These are phyloP conservation scores for Heliconius congener DNA, from an alignment of 1,140 invertebrate genomes.

Conservation along the genomic window DNA sequence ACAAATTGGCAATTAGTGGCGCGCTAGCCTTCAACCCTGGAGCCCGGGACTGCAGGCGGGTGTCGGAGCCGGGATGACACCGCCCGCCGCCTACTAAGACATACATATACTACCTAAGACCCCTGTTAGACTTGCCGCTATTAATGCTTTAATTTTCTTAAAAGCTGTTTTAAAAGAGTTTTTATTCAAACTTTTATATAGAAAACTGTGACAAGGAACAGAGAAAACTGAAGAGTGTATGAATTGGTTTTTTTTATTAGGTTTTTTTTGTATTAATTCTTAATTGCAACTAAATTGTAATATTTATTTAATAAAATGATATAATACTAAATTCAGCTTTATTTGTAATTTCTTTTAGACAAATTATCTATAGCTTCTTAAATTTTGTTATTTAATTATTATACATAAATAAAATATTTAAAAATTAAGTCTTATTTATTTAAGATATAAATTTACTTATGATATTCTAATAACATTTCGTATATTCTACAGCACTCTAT, in stretches of 20 bases:
- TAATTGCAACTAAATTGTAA: background rate
- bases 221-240: constrained; percentile 45
- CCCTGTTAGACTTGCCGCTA: constrained; percentile 54
- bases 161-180: constrained; percentile 78
- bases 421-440: background rate
- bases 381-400: background rate
- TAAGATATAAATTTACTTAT: background rate
- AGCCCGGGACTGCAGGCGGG: constrained; percentile 38
- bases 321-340: background rate
- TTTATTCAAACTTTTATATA: constrained; percentile 75
- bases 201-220: constrained; percentile 68
- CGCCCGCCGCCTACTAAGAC: constrained; percentile 19
- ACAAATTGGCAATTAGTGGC: constrained; percentile 80
- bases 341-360: background rate
- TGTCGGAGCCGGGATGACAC: constrained; percentile 34
- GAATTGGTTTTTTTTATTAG: background rate
- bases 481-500: constrained; percentile 44
- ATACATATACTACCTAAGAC: constrained; percentile 41
- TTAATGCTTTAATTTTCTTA: constrained; percentile 80
- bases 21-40: constrained; percentile 52
- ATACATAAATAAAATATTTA: background rate
- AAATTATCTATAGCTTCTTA: background rate
- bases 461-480: background rate
- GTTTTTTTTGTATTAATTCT: background rate
- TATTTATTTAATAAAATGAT: background rate